Conservation (phyloP, 30 jellyfish, hydroid and myxozoan species). For the Hydra vulgaris region DNA sequence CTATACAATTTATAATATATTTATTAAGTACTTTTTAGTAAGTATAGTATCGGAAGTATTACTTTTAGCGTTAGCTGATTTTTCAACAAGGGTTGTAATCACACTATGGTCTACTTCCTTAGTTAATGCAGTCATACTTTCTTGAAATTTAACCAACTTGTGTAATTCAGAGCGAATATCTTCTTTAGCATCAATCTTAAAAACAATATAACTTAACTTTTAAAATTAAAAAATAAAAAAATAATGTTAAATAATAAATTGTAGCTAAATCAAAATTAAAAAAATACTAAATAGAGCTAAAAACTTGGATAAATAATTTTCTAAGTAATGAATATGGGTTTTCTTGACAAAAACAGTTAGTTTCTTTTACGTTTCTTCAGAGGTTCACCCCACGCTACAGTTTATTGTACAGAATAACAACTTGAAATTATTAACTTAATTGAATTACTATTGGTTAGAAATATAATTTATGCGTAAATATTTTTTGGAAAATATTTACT, state of each 20-base stretch:
- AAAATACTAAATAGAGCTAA: background rate
- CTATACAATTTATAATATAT: too few species aligned
- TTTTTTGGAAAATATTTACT: background rate
- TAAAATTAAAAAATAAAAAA: too few species aligned
- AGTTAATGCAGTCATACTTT: conserved; percentile 22
- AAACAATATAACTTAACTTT: too few species aligned
- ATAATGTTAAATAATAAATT: too few species aligned
- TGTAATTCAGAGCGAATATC: conserved; percentile 47
- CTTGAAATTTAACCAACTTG: conserved; percentile 33
- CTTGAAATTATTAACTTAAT: background rate
- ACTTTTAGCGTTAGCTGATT: background rate
- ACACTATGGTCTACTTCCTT: conserved; percentile 4
- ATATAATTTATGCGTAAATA: background rate
- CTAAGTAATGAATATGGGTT: too few species aligned
- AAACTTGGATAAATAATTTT: too few species aligned
- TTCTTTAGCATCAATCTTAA: conserved; percentile 48
- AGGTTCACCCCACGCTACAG: background rate
- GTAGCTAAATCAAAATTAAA: too few species aligned
- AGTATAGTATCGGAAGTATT: too few species aligned
- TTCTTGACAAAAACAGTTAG: too few species aligned
- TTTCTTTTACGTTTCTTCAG: too few species aligned
- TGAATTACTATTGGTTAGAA: background rate
- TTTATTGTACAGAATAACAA: background rate
- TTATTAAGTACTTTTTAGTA: too few species aligned
- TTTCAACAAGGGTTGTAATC: background rate